Conservation (phyloP, 2,113 vertebrate species). For the Balaenoptera acutorostrata region DNA sequence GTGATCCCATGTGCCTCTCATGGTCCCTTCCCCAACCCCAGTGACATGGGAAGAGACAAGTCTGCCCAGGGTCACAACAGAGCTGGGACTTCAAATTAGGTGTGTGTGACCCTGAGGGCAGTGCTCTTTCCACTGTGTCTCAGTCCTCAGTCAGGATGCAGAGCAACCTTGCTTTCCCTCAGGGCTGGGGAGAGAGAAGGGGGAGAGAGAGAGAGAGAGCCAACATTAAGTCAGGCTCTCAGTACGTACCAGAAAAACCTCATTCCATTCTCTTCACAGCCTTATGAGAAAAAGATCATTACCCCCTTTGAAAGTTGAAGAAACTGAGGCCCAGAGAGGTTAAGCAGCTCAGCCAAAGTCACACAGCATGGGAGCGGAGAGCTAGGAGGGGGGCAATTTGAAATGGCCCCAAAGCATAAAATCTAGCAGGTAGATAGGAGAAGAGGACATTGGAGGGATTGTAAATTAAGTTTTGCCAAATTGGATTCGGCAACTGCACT, state of each 20-base stretch:
- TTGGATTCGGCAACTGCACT: neutral
- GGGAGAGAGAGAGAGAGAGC: neutral
- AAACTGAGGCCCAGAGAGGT: neutral
- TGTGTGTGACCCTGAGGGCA: neutral
- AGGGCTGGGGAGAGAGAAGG: too few species aligned
- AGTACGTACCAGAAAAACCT: neutral
- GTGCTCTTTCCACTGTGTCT: neutral
- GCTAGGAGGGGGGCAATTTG: neutral
- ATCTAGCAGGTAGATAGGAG: neutral
- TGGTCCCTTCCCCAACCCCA: neutral
- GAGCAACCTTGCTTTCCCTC: neutral
- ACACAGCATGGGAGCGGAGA: neutral
- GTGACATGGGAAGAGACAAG: fast-evolving
- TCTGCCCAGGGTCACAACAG: neutral
- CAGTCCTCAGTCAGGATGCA: neutral
- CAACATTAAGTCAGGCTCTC: neutral
- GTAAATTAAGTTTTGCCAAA: neutral
- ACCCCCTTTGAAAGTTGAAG: neutral
- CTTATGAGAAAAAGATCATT: neutral
- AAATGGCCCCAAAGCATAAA: neutral
- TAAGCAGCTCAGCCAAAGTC: neutral
- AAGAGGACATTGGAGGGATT: neutral
- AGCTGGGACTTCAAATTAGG: neutral
- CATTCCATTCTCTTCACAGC: neutral
- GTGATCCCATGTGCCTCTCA: neutral